Evolutionary conservation across 2,113 vertebrate species (phyloP), one percentile per base, ranked within the genome.

Genomic region (Petrocephalus microphthalmus): DNA sequence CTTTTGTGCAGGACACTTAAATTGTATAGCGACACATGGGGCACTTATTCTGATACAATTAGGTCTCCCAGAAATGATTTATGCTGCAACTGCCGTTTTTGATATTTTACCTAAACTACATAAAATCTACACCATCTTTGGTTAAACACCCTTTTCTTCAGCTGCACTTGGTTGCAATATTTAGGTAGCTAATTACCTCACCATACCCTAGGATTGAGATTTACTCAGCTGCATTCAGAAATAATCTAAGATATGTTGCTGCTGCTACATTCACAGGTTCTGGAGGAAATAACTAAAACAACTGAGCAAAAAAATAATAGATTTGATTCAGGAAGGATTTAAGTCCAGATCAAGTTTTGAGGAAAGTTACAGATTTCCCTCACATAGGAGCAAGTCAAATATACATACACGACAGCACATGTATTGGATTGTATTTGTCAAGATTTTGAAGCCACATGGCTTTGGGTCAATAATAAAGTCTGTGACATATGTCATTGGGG

Each of bases 1-100:
- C 87, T 74, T 87, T 19, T 82, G 78, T 89, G 84, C 74, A 91
- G 88, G 90, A 90, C 91, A 91, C 82, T 91, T 83, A 11, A 92
- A 91, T 88, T 89, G 89, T 91, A 91, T 20, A 88, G 88, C 87
- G 90, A 82, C 45, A 87, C 47, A 67, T 42, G 67, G 86, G 42
- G 37, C 22, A 60, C 17, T 86, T 49, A 2, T 87, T 64, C 33
- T 49, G 20, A 49, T 84, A 57, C 42, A 88, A 88, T 88, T 85
- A 56, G 81, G 85, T 52, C n/a, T 64, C 88, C 56, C 51, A 83
- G 81, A 87, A 90, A 92, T 91, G 90, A 90, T 89, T 90, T 89
- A 90, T 86, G 74, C 88, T 57, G 91, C 92, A 91, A 92, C 49
- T 56, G 13, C 49, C 25, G 45, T 84, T 84, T 51, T 84, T 33